Conservation (phyloP, 2,888 invertebrate species). For the Platycheirus rosarum region DNA sequence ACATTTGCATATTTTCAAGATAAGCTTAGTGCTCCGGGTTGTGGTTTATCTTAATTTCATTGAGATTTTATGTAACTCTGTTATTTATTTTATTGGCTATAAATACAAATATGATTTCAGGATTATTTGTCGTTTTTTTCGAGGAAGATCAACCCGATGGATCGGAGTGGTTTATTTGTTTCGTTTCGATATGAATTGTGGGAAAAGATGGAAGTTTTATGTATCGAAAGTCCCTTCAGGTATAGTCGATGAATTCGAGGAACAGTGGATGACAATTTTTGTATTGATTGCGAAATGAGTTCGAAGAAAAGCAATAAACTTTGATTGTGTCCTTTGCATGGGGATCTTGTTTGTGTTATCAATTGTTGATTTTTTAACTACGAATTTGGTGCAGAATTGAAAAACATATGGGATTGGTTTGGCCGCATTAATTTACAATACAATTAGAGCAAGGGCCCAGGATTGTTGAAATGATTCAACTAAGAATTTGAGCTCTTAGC, state of each 20-base stretch:
- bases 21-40: conserved; percentile 38
- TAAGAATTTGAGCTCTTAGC: no score
- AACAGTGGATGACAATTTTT: conserved; percentile 41
- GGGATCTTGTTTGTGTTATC: no score
- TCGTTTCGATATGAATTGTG: conserved; percentile 16
- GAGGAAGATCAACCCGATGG: conserved; percentile 57
- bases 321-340: background rate
- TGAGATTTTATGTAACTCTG: conserved; percentile 46
- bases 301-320: conserved; percentile 43
- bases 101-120: conserved; percentile 64
- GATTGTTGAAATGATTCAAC: no score
- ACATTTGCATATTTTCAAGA: conserved; percentile 37
- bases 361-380: no score
- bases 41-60: conserved; percentile 41
- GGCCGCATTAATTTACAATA: no score
- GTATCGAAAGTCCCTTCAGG: background rate
- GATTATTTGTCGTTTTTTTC: conserved; percentile 4
- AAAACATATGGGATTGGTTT: no score
- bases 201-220: conserved; percentile 37
- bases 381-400: no score
- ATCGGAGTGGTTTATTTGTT: conserved; percentile 52
- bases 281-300: conserved; percentile 3
- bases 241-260: background rate
- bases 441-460: no score
- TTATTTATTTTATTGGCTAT: conserved; percentile 61